Conservation (phyloP, 2,888 invertebrate species). For the Anaspis maculata region DNA sequence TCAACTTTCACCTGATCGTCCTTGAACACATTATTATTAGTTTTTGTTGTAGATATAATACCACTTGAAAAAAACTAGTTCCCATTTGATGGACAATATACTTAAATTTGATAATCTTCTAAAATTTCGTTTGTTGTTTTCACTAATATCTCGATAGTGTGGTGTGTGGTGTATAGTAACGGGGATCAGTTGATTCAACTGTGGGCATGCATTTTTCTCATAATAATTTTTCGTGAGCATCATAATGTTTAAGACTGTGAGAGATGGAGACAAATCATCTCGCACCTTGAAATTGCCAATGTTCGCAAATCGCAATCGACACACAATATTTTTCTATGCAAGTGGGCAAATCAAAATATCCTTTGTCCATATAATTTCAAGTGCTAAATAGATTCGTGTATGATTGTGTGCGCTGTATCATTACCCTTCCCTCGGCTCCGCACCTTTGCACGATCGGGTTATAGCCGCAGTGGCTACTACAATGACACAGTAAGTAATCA, state of each 20-base stretch:
- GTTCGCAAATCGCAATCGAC: slow-evolving; percentile 11
- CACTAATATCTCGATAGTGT: too few relatives aligned
- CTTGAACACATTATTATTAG: slow-evolving; percentile 15
- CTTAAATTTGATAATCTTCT: slow-evolving; percentile 6
- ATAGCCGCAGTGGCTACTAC: slow-evolving; percentile 21
- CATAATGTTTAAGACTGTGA: too few relatives aligned
- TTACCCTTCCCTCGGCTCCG: slow-evolving; percentile 21
- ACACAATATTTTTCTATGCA: slow-evolving; percentile 18
- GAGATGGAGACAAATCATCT: too few relatives aligned
- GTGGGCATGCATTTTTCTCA: slow-evolving; percentile 7
- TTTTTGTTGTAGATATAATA: too few relatives aligned
- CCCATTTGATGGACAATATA: slow-evolving; percentile 9
- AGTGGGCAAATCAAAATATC: slow-evolving; percentile 24
- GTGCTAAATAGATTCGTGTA: slow-evolving; percentile 28
- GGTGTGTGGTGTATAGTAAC: too few relatives aligned
- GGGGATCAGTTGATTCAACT: slow-evolving; percentile 6
- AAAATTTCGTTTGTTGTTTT: slow-evolving; percentile 9
- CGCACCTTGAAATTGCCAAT: slow-evolving; percentile 3
- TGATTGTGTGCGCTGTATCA: slow-evolving; percentile 25
- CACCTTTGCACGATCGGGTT: slow-evolving; percentile 24
- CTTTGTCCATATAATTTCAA: slow-evolving; percentile 29
- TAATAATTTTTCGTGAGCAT: slow-evolving; percentile 5
- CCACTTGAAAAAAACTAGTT: slow-evolving; percentile 12
- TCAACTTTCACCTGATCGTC: slow-evolving; percentile 14
- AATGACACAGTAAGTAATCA: slow-evolving; percentile 16